These are phyloP conservation scores for Mobula birostris DNA, from an alignment of 2,113 vertebrate species.

Conservation along the genomic window DNA sequence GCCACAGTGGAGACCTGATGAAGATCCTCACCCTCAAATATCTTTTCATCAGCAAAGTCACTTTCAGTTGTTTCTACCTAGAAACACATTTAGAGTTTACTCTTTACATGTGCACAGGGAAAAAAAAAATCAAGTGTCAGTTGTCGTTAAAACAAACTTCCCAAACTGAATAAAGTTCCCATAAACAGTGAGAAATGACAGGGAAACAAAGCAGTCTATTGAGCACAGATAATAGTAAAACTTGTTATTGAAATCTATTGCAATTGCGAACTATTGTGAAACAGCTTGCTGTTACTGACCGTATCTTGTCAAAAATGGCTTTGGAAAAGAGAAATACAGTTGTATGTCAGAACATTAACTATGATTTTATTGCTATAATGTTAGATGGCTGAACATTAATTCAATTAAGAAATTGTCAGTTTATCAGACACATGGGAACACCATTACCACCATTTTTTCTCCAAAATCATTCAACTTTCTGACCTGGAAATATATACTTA, in stretches of 20 bases:
- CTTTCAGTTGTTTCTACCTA: slow-evolving; percentile 78
- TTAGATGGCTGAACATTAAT: not conserved
- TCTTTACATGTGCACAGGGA: not conserved
- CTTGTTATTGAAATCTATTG: not conserved
- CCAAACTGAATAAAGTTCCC: not conserved
- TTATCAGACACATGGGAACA: not conserved
- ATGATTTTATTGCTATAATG: not conserved
- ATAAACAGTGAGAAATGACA: not conserved
- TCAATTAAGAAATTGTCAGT: not conserved
- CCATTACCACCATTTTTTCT: too few relatives aligned
- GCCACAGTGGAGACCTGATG: slow-evolving; percentile 71
- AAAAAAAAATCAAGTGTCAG: not conserved
- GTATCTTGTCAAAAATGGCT: not conserved
- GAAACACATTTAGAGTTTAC: slow-evolving; percentile 40
- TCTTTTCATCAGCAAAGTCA: slow-evolving; percentile 67
- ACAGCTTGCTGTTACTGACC: not conserved
- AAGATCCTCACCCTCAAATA: slow-evolving; percentile 61
- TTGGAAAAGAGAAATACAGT: not conserved
- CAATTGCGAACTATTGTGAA: not conserved
- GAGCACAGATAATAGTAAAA: not conserved
- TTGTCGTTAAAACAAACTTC: not conserved
- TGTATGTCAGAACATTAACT: not conserved
- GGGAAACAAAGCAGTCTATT: not conserved
- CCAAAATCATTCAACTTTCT: too few relatives aligned
- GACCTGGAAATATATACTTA: too few relatives aligned